Evolutionary conservation across 1,140 invertebrate species (phyloP), one percentile per base, ranked within the genome.

Genomic region (Choristoneura fumiferana): DNA sequence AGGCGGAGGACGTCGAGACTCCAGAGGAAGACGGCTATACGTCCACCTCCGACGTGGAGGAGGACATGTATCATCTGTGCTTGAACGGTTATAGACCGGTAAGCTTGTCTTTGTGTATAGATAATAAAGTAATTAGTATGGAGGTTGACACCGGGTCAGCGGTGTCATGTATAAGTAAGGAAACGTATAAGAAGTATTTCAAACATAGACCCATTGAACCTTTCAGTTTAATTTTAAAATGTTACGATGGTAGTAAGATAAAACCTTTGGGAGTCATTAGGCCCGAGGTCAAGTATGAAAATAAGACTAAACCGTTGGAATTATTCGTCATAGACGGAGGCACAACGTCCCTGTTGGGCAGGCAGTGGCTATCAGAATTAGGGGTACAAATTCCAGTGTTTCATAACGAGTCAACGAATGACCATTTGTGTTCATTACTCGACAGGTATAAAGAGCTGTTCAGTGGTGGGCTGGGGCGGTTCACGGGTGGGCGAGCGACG

Each of bases 341-440:
- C 18, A 56, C 35, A 8, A 56, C 54, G 2, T 17, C 54, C n/a
- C 17, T 56, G 15, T n/a, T 56, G 10, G 54, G 54, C 9, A 17
- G 54, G 13, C 54, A 56, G 15, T 56, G 54, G 54, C n/a, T 56
- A 22, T 8, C 54, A 6, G 54, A 56, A 13, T n/a, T 56, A n/a
- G 12, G 35, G 8, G 36, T 56, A 1, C 12, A 38, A 22, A 18
- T 56, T 37, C 54, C 54, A n/a, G 8, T 14, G 15, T 56, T 39
- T 38, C 35, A 37, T 9, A 34, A 34, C 33, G 33, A 34, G 33
- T 34, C 33, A 5, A 9, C 4, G 4, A 34, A 34, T 34, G 33
- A 34, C 33, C 4, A 34, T 34, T 34, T 34, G 9, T 34, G 33
- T 34, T 34, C 33, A 4, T 34, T 34, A 9, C 33, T 34, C 33